Conservation (phyloP, 2,797 vertebrate genomes). For the Trachurus trachurus region DNA sequence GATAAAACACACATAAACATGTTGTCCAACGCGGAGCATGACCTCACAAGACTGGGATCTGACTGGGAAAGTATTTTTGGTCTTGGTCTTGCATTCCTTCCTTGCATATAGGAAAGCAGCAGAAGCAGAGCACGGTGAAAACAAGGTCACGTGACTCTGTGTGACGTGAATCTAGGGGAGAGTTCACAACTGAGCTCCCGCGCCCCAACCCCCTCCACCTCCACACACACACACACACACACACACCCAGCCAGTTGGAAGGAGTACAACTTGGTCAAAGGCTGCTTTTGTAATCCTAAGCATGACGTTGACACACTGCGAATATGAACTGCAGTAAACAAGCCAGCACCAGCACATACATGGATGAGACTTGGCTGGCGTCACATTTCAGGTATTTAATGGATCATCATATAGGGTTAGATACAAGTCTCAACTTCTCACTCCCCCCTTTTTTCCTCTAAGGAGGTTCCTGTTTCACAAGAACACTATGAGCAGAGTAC, state of each 20-base stretch:
- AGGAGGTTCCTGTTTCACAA: background rate
- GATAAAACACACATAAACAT: background rate
- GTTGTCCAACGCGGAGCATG: background rate
- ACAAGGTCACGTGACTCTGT: slow-evolving; percentile 56
- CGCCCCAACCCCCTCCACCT: background rate
- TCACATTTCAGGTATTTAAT: background rate
- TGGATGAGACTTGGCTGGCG: background rate
- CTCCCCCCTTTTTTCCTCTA: background rate
- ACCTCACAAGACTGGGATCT: background rate
- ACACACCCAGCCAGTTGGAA: slow-evolving; percentile 48
- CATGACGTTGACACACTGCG: slow-evolving; percentile 14
- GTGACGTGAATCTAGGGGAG: slow-evolving; percentile 73
- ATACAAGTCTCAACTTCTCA: background rate
- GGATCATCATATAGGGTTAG: background rate
- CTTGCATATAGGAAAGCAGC: slow-evolving; percentile 7
- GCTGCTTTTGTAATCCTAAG: slow-evolving; percentile 37
- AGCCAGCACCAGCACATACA: background rate
- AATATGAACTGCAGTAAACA: slow-evolving; percentile 35
- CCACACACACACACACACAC: background rate
- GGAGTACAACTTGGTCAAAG: slow-evolving; percentile 66
- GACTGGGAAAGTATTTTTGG: too few species aligned
- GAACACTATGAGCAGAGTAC: accelerated
- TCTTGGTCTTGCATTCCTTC: background rate
- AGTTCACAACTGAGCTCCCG: slow-evolving; percentile 70
- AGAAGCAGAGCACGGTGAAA: slow-evolving; percentile 27